Evolutionary conservation across 2,797 vertebrate genomes (phyloP), one percentile per base, ranked within the genome.

Genomic region (Zenarchopterus dispar): DNA sequence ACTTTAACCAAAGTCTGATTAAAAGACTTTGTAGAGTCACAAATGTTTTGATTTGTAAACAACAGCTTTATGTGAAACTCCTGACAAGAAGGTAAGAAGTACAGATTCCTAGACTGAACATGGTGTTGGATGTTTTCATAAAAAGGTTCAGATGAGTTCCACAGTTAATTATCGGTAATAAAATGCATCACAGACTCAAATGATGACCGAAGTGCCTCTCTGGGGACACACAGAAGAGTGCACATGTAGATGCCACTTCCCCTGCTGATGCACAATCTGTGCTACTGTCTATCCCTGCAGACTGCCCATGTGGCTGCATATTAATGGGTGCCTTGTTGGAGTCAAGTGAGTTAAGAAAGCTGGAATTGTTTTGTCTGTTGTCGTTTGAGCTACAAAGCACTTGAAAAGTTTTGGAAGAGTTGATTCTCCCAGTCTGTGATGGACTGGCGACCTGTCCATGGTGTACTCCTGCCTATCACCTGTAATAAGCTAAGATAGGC

Each of bases 221-320:
- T 36, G 8, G 18, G n/a, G 48, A 52, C 50, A 36, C 11, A 36
- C 11, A 21, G 36, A 28, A 4, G 17, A 51, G 11, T 16, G 19
- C 26, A 5, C 8, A 51, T 18, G 13, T 23, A 61, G 48, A 61
- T 21, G 48, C 41, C 16, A 52, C 24, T 22, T 62, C 36, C 39
- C 48, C 39, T 44, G 59, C 59, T 51, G 48, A 15, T 43, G 18
- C 18, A 44, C 59, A 59, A 52, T 62, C 48, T 44, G 24, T 51
- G 39, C 59, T 9, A 26, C 11, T 9, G 47, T 26, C 18, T 33
- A 17, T 57, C 18, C 50, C 10, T 52, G 19, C 36, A 39, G 9
- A 50, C 8, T 18, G 6, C 11, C 33, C 21, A 36, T 36, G 33
- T 36, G 33, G 33, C 4, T 16, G 36, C 28, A 53, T 39, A 19